phyloP scores from a whole-genome alignment of 1,140 invertebrate species.

The Temnothorax nylanderi region DNA sequence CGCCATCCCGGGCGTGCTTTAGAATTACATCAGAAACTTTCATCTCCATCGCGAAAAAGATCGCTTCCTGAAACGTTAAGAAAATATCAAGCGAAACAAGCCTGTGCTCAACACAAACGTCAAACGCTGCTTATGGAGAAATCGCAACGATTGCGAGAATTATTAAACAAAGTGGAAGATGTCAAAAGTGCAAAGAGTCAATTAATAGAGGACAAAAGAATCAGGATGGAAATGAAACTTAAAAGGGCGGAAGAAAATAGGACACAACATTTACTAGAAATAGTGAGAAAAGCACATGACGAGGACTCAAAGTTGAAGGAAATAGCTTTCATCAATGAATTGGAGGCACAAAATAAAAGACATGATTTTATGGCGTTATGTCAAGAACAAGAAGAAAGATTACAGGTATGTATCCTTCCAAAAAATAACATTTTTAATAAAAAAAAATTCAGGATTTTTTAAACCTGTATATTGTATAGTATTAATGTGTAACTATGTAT shows the following conservation, averaged over 20 bases:
- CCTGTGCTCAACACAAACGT: constrained; percentile 92
- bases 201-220: constrained; percentile 93
- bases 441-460: neutral
- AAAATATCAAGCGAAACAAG: constrained; percentile 95
- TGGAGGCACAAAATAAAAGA: constrained; percentile 97
- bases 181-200: constrained; percentile 94
- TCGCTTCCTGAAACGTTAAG: constrained; percentile 92
- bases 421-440: neutral
- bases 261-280: constrained; percentile 91
- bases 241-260: constrained; percentile 97
- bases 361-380: constrained; percentile 95
- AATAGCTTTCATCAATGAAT: constrained; percentile 98
- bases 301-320: constrained; percentile 98
- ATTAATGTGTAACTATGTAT: neutral
- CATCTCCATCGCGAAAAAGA: constrained; percentile 94
- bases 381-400: constrained; percentile 93
- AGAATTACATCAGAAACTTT: constrained; percentile 97
- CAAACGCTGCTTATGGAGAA: constrained; percentile 94
- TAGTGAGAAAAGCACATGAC: constrained; percentile 97
- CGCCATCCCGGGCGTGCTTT: constrained; percentile 95
- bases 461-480: neutral
- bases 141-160: constrained; percentile 93
- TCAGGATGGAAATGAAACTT: constrained; percentile 94
- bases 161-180: constrained; percentile 96
- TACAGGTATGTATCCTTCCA: constrained; percentile 86